phyloP scores from a whole-genome alignment of 2,797 vertebrate species.

The Leuciscus waleckii region DNA sequence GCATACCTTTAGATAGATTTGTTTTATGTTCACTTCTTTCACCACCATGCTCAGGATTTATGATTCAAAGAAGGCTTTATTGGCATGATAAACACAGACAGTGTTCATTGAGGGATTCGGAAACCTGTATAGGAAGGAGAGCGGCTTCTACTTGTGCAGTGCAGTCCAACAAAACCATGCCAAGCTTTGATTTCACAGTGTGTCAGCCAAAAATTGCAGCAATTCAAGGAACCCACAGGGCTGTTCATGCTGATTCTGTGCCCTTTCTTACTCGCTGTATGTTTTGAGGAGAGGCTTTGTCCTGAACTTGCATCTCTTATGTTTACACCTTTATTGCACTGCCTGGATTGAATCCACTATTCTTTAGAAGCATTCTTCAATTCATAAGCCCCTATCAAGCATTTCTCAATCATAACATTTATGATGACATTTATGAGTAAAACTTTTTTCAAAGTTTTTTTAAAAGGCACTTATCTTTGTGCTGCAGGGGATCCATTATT shows the following conservation, averaged over 20 bases:
- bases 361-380: not conserved
- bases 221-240: conserved; percentile 38
- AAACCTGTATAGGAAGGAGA: conserved; percentile 23
- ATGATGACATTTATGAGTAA: not conserved
- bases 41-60: not conserved
- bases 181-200: conserved; percentile 45
- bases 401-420: not conserved
- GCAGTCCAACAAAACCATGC: conserved; percentile 31
- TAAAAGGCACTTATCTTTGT: not conserved
- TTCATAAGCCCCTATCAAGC: not conserved
- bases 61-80: not conserved
- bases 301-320: not conserved
- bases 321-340: conserved; percentile 32
- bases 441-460: not conserved
- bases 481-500: not conserved
- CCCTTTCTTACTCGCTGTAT: conserved; percentile 17
- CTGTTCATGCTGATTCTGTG: conserved; percentile 18
- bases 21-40: not conserved
- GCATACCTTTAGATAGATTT: not conserved
- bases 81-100: conserved; percentile 12
- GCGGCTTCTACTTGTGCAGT: conserved; percentile 15
- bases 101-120: conserved; percentile 3
- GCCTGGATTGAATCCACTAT: not conserved
- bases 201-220: conserved; percentile 39
- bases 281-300: conserved; percentile 18